These are phyloP conservation scores for Whitmania pigra DNA, from an alignment of 1,140 invertebrate species.

Conservation along the genomic window DNA sequence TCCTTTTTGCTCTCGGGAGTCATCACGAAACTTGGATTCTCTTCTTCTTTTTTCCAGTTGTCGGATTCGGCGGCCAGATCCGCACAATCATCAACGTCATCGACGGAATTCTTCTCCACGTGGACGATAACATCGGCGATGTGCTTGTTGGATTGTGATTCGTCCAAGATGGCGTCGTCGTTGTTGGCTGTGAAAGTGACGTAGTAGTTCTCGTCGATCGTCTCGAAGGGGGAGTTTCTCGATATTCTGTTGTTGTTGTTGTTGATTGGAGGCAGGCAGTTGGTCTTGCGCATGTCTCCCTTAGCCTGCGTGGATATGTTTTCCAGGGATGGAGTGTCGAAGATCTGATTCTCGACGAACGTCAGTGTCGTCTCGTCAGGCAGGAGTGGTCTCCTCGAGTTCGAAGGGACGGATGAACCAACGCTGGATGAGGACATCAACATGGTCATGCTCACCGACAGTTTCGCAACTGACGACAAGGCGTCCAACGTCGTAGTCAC, in stretches of 20 bases:
- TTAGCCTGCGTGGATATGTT: background rate
- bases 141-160: too few species aligned
- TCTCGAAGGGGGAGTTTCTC: background rate
- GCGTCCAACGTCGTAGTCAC: constrained; percentile 24
- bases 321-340: background rate
- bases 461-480: constrained; percentile 22
- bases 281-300: background rate
- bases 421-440: constrained; percentile 21
- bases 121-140: too few species aligned
- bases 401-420: background rate
- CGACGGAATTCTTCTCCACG: too few species aligned
- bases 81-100: too few species aligned
- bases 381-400: background rate
- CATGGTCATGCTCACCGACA: constrained; percentile 26
- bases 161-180: too few species aligned
- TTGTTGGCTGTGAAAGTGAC: background rate
- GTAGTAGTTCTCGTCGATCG: background rate
- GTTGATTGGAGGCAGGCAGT: background rate
- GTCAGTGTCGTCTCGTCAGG: background rate
- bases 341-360: constrained; percentile 1
- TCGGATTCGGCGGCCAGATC: too few species aligned
- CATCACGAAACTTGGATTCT: too few species aligned
- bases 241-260: background rate
- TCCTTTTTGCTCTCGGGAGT: too few species aligned
- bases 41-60: too few species aligned